A percentile compares a stretch with the other conserved stretches of the same genome.
Evolutionary conservation across 2,797 vertebrate species (phyloP).

Genomic region (Synanceia verrucosa): DNA sequence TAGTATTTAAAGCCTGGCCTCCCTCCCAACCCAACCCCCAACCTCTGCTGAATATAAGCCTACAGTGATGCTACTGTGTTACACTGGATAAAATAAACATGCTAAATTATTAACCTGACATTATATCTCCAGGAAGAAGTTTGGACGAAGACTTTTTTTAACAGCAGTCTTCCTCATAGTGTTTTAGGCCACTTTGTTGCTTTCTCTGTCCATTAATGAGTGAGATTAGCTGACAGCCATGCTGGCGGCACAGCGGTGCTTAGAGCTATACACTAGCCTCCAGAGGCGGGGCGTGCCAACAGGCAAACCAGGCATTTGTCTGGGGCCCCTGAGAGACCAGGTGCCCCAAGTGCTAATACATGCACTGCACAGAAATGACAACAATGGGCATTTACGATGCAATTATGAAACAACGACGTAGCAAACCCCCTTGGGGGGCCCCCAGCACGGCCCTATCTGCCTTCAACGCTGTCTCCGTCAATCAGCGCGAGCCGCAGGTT

Average conservation of each 20-base stretch:
- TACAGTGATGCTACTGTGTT: background rate
- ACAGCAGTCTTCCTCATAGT: background rate
- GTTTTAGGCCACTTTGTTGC: background rate
- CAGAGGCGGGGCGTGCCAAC: too few species aligned
- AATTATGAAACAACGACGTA: too few species aligned
- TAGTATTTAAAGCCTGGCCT: conserved; percentile 53
- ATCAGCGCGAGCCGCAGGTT: too few species aligned
- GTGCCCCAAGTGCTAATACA: too few species aligned
- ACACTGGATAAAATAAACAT: background rate
- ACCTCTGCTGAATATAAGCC: background rate
- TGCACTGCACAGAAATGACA: too few species aligned
- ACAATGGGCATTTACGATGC: too few species aligned
- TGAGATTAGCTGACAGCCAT: background rate
- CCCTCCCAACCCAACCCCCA: conserved; percentile 46
- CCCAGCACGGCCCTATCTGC: too few species aligned
- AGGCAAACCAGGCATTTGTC: too few species aligned
- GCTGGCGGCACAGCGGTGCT: background rate
- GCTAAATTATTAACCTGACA: background rate
- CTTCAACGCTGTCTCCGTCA: too few species aligned
- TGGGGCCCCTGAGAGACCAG: too few species aligned
- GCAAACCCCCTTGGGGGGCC: too few species aligned
- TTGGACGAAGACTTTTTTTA: background rate
- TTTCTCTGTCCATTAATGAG: conserved; percentile 8
- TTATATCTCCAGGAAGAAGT: background rate
- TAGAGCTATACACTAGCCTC: background rate